A percentile compares a stretch with the other conserved stretches of the same genome.
These are phyloP conservation scores for Protaetia brevitarsis DNA, from an alignment of 1,140 invertebrate species.

Conservation along the genomic window DNA sequence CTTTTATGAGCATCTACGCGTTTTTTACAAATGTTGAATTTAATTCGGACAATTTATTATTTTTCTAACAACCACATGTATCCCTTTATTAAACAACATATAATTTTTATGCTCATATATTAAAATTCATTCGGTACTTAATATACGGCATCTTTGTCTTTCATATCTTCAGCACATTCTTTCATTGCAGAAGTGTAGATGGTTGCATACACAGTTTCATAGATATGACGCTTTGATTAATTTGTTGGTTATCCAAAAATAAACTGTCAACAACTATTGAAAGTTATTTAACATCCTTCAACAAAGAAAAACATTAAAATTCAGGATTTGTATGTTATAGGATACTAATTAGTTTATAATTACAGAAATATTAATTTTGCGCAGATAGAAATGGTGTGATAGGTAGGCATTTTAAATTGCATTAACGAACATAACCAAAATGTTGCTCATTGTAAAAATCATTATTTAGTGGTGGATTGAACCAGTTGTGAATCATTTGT, in stretches of 20 bases:
- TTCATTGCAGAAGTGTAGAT: too few relatives aligned
- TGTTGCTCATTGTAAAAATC: neutral
- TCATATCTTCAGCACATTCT: too few relatives aligned
- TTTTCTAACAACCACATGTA: too few relatives aligned
- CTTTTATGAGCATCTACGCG: too few relatives aligned
- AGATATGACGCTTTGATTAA: conserved; percentile 16
- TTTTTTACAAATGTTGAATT: too few relatives aligned
- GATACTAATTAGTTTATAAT: neutral
- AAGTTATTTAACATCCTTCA: neutral
- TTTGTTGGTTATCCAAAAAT: conserved; percentile 17
- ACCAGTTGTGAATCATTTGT: neutral
- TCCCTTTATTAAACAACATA: too few relatives aligned
- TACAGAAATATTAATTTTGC: neutral
- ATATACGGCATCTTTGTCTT: too few relatives aligned
- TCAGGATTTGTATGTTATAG: neutral
- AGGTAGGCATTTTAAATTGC: neutral
- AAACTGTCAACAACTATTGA: conserved; percentile 15
- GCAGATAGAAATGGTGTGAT: neutral
- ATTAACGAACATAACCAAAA: conserved; percentile 3
- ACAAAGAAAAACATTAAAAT: neutral
- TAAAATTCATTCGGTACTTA: too few relatives aligned
- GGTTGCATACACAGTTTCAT: too few relatives aligned
- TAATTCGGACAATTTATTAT: too few relatives aligned
- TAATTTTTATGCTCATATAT: too few relatives aligned
- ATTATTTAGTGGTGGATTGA: neutral